These are phyloP conservation scores for Heliconius himera DNA, from an alignment of 1,140 invertebrate genomes.

Conservation along the genomic window DNA sequence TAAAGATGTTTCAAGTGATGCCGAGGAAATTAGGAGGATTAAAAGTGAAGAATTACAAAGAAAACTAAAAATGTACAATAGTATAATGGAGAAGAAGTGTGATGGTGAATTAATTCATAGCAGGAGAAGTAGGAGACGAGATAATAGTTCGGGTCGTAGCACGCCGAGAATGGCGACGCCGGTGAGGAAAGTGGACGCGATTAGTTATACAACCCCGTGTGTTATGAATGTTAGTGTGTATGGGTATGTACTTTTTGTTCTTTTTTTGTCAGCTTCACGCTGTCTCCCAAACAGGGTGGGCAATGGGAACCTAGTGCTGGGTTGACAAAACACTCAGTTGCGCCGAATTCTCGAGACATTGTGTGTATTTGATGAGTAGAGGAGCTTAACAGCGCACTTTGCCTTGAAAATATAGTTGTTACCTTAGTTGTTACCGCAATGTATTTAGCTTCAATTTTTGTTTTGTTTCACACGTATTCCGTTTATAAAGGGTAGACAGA, in stretches of 20 bases:
- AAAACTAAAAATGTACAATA: slow-evolving; percentile 70
- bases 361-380: no score
- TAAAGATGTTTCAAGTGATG: slow-evolving; percentile 60
- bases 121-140: slow-evolving; percentile 51
- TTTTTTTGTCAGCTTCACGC: no score
- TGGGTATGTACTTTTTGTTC: slow-evolving; percentile 43
- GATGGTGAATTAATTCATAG: slow-evolving; percentile 68
- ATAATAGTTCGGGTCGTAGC: slow-evolving; percentile 45
- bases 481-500: no score
- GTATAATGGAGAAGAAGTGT: slow-evolving; percentile 68
- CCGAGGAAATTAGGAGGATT: slow-evolving; percentile 53
- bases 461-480: no score
- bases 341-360: no score
- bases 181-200: slow-evolving; percentile 41
- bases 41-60: slow-evolving; percentile 67
- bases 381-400: no score
- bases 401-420: no score
- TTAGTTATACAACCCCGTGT: slow-evolving; percentile 62
- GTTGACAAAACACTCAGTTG: no score
- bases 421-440: no score
- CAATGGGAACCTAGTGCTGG: no score
- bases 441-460: no score
- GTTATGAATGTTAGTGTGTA: slow-evolving; percentile 64
- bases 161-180: slow-evolving; percentile 55
- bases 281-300: no score